Evolutionary conservation across 30 jellyfish, hydroid and myxozoan genomes (phyloP).

Genomic region (Turritopsis rubra): DNA sequence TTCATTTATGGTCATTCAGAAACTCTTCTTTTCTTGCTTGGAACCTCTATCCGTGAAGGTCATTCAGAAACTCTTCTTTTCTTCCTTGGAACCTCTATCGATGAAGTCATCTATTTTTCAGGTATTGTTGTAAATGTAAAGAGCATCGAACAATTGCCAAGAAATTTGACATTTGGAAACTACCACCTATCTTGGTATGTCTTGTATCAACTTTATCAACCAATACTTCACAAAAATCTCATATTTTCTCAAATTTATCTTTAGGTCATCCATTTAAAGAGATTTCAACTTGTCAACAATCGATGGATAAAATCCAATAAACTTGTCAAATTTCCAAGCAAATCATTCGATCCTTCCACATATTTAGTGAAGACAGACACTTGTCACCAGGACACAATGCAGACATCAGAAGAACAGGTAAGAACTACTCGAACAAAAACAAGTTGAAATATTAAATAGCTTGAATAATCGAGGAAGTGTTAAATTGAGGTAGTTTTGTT

Average conservation of each 20-base stretch:
- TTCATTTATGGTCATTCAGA: no score
- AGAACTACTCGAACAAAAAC: no score
- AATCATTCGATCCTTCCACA: constrained; percentile 56
- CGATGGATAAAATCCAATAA: constrained; percentile 92
- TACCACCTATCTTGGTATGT: constrained; percentile 84
- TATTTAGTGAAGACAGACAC: constrained; percentile 51
- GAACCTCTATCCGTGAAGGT: no score
- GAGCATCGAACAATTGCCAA: constrained; percentile 82
- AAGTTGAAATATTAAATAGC: no score
- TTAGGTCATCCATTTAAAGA: constrained; percentile 78
- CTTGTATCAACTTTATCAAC: not conserved
- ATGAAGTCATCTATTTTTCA: constrained; percentile 3
- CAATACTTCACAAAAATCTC: not conserved
- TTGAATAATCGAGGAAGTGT: no score
- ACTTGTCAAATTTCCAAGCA: constrained; percentile 64
- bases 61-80: no score
- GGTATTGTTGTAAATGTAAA: constrained; percentile 88
- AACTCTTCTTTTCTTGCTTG: no score
- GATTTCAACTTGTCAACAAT: constrained; percentile 77
- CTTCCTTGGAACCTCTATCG: no score
- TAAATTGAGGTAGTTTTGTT: no score
- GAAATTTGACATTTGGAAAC: constrained; percentile 74
- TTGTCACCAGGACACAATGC: not conserved
- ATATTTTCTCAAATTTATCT: not conserved
- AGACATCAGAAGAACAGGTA: not conserved